Evolutionary conservation across 2,113 vertebrate genomes (phyloP), one percentile per base, ranked within the genome.

Genomic region (Silurus meridionalis): DNA sequence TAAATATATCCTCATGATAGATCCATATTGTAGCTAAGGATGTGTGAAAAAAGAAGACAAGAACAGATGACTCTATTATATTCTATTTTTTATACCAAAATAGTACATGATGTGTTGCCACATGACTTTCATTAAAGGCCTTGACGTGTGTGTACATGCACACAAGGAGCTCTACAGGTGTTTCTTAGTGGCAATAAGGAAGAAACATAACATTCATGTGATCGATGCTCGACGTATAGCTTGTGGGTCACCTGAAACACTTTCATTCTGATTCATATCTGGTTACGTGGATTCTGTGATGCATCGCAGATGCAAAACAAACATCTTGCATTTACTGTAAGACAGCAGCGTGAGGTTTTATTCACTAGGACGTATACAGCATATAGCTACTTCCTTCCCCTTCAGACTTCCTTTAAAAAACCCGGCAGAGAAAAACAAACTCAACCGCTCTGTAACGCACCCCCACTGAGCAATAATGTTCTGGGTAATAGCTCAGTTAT

Each of bases 331-430:
- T 80, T 46, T 80, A 80, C 78, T 58, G 63, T 85, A 69, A 57
- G 15, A 15, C 61, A 80, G 23, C 7, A 17, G 23, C 6, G 21
- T 25, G 61, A 66, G 61, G 48, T 63, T 84, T 81, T 66, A 71
- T 71, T 80, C 55, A 81, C 79, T 82, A 74, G 46, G 19, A 48
- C 53, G 13, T 86, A 72, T 61, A 80, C 23, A 64, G 48, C 53
- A 8, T 71, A 72, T 82, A 86, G 85, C 66, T n/a, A 72, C 63
- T 86, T 82, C 80, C 85, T 82, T 87, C 69, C 80, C 83, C 53
- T 66, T n/a, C 60, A 63, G 15, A 82, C 69, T 86, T 75, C 80
- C 80, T 72, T 57, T 55, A 55, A 50, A 67, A 79, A 46, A 66
- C 8, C 28, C 78, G 72, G 72, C 55, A 21, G 17, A 85, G 50